Conservation (phyloP, 1,140 invertebrate genomes). For the Lucilia cuprina region DNA sequence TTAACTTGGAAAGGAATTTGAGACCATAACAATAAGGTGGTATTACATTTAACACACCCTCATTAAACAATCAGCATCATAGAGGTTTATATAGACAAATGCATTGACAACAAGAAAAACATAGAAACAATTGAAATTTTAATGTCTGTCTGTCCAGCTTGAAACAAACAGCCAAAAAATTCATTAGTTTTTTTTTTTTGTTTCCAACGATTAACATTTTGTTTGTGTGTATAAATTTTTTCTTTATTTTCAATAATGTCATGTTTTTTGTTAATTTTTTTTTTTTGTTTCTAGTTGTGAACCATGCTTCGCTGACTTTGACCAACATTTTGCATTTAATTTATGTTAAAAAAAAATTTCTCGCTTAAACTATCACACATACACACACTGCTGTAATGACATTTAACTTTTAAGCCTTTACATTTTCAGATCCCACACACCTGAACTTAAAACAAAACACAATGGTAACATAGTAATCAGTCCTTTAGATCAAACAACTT, state of each 20-base stretch:
- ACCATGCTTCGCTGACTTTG: conserved; percentile 15
- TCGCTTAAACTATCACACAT: neutral
- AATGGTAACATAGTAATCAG: neutral
- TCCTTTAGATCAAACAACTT: conserved; percentile 4
- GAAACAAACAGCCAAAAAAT: neutral
- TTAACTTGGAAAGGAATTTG: neutral
- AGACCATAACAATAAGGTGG: neutral
- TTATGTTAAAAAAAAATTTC: neutral
- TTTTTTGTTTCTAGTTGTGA: neutral
- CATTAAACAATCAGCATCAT: neutral
- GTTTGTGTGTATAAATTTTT: neutral
- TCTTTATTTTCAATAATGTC: neutral
- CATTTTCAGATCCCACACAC: too few relatives aligned
- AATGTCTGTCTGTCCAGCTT: neutral
- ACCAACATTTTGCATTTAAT: conserved; percentile 26
- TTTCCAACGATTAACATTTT: neutral
- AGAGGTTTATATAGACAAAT: too few relatives aligned
- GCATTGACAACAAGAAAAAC: neutral
- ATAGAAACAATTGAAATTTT: neutral
- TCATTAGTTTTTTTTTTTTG: too few relatives aligned
- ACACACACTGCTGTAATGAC: too few relatives aligned
- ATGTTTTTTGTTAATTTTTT: neutral
- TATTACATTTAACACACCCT: neutral
- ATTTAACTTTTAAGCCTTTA: too few relatives aligned
- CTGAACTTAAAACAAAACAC: neutral